Evolutionary conservation across 2,113 vertebrate genomes (phyloP), one percentile per base, ranked within the genome.

Genomic region (Edolisoma coerulescens): DNA sequence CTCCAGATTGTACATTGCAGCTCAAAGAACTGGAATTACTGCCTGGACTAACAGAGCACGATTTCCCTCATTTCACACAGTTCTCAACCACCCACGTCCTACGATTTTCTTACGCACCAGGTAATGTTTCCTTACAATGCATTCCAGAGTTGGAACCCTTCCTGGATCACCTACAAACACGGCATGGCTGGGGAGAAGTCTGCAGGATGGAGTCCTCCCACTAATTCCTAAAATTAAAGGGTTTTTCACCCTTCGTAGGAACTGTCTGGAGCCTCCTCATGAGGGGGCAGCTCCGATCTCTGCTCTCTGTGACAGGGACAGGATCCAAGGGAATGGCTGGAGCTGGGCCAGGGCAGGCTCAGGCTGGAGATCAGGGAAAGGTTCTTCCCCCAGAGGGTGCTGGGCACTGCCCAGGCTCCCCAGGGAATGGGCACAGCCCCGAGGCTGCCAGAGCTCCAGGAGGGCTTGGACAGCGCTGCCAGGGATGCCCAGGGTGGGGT

Each of bases 291-390:
- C 53, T 68, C 53, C 13, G 0, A 22, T 21, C 32, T 59, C 53
- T 68, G 52, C 61, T 86, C 49, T 2, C 22, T 69, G 44, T 0
- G 47, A 20, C 47, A 61, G 47, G 1, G n/a, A 61, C 64, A 78
- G 64, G 3, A 60, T 0, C 39, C 0, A 5, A 59, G 37, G 64
- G 33, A 7, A 28, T 0, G 0, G 47, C 64, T 70, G 74, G 33
- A 7, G 54, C 54, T 87, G 64, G 4, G 47, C 13, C 54, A 78
- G 52, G 52, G 61, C 23, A 50, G 54, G 53, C 4, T 77, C 7
- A 87, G 64, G 74, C 12, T 69, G 84, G 4, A 61, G 23, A 8
- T 0, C 28, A 78, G 84, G 84, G 39, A 4, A 78, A 87, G 84
- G 64, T 4, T 78, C 74, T 87, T 39, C 54, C 84, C 84, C 74